Evolutionary conservation across 92 coral and sea anemone species (phyloP), one percentile per base, ranked within the genome.

Genomic region (Epizoanthus scotinus): DNA sequence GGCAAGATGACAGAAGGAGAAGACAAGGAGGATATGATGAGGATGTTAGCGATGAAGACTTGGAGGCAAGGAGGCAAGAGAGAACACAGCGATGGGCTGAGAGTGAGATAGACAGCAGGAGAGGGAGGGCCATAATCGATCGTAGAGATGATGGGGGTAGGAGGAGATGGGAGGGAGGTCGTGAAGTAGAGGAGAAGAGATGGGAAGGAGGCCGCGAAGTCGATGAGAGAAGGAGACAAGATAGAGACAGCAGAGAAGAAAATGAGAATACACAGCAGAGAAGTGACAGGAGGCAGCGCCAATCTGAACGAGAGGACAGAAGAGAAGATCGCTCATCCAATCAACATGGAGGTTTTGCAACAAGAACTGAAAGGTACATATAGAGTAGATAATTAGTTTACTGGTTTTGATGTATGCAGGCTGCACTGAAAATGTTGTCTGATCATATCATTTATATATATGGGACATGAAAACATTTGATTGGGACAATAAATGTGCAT

Each of bases 31-130:
- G 31, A 67, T 57, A 53, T 38, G 78, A 59, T 28, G 77, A 63
- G n/a, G 69, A 72, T 61, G 24, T 20, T 44, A 59, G 22, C 57
- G 77, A 70, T 31, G 57, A 69, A 17, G 71, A 60, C 66, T 79
- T 70, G 60, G 71, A 74, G 90, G 73, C 57, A 79, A 79, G 49
- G 79, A 83, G 52, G 42, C 64, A 34, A 64, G 82, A 58, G 79
- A 88, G 78, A 56, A 70, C 82, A 52, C 84, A 57, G 29, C 78
- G 64, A 34, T 78, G 66, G 84, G 90, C 81, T 27, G 84, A 84
- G 67, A 59, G 38, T 60, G 81, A 73, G 52, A 20, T 61, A 8
- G 27, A 36, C 40, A 25, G 14, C 6, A 27, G 67, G 58, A 73
- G 87, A 50, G 53, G 63, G 52, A 63, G 52, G 29, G 25, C 40